Evolutionary conservation across 2,113 vertebrate species (phyloP).

Genomic region (Apodemus sylvaticus): DNA sequence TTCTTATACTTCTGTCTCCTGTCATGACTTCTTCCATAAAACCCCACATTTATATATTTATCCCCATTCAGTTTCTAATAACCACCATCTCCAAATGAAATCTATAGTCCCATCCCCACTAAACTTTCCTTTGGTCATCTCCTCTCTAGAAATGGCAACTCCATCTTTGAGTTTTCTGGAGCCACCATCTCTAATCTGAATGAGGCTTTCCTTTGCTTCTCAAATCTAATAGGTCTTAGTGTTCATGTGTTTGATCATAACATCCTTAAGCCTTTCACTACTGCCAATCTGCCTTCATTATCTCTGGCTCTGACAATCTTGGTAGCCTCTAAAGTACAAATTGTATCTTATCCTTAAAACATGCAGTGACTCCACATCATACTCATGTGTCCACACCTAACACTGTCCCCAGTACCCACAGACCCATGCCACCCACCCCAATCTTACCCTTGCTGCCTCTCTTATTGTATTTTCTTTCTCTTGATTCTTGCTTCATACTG

Average conservation of each 20-base stretch:
- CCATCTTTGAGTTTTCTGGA: background rate
- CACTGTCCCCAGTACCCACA: background rate
- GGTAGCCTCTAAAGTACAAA: background rate
- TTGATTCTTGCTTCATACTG: background rate
- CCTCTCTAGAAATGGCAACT: background rate
- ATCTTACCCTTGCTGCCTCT: background rate
- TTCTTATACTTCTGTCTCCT: background rate
- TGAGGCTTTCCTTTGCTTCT: background rate
- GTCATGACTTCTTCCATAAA: background rate
- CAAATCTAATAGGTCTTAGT: background rate
- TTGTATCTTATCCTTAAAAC: background rate
- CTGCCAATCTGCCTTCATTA: background rate
- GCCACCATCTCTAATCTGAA: background rate
- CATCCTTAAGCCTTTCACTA: background rate
- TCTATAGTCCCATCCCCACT: background rate
- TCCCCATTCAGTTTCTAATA: background rate
- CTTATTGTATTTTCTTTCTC: background rate
- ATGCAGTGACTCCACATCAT: background rate
- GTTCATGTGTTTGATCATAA: background rate
- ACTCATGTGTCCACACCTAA: background rate
- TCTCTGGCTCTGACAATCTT: background rate
- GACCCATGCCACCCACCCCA: too few relatives aligned
- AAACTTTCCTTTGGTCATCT: background rate
- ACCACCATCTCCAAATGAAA: background rate
- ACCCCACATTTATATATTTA: too few relatives aligned